These are phyloP conservation scores for Planiliza haematocheilus DNA, from an alignment of 2,113 vertebrate species.

Conservation along the genomic window DNA sequence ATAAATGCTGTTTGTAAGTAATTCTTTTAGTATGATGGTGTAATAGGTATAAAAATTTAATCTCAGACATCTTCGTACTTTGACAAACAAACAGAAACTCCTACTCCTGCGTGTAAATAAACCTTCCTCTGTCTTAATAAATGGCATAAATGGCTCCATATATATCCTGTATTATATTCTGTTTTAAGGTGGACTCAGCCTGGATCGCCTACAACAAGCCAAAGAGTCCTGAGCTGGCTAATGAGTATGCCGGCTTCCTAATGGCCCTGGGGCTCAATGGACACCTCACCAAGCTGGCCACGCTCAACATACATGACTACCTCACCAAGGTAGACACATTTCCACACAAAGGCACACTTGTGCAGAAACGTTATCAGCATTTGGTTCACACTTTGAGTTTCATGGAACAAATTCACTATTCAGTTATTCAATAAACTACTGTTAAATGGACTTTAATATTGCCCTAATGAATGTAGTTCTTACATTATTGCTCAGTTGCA, in stretches of 20 bases:
- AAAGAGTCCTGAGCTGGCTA: constrained; percentile 93
- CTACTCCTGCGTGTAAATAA: constrained; percentile 9
- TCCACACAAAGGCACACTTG: background rate
- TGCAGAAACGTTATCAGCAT: background rate
- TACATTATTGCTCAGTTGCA: background rate
- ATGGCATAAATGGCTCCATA: too few species aligned
- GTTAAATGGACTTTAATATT: constrained; percentile 6
- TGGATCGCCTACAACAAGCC: constrained; percentile 99
- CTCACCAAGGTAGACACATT: constrained; percentile 89
- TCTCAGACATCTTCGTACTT: too few species aligned
- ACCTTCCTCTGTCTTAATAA: background rate
- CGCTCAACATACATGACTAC: constrained; percentile 97
- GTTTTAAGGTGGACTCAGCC: constrained; percentile 89
- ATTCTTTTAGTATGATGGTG: too few species aligned
- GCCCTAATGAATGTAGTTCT: background rate
- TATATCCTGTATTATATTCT: background rate
- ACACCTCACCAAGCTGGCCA: constrained; percentile 96
- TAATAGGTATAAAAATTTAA: too few species aligned
- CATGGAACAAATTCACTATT: background rate
- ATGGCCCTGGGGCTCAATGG: constrained; percentile 97
- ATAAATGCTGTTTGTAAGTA: too few species aligned
- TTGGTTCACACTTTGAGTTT: constrained; percentile 6
- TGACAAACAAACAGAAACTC: too few species aligned
- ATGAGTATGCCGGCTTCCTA: constrained; percentile 97
- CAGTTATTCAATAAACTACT: background rate